phyloP scores from a whole-genome alignment of 2,113 vertebrate species.

The Rhinopomastus cyanomelas region DNA sequence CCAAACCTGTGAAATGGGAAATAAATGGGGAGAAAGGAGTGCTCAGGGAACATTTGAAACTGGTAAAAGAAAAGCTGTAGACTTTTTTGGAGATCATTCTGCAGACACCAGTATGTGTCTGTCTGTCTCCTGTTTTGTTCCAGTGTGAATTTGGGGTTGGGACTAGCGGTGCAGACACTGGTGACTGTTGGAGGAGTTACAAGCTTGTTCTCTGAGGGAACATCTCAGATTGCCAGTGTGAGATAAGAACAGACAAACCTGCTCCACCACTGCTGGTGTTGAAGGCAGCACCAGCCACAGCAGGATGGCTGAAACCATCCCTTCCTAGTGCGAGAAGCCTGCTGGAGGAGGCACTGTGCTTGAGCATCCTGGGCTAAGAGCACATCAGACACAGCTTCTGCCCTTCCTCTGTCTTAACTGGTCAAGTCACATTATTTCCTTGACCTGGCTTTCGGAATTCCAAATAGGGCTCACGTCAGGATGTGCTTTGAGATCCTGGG shows the following conservation, averaged over 20 bases:
- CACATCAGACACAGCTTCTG: background rate
- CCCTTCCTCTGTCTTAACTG: background rate
- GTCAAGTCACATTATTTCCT: background rate
- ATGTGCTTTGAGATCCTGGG: background rate
- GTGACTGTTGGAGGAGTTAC: background rate
- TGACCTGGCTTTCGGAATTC: background rate
- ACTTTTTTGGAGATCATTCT: no score
- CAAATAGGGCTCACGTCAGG: background rate
- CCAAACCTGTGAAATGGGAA: no score
- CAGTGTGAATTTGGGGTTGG: background rate
- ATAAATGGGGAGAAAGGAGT: no score
- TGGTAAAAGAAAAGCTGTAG: no score
- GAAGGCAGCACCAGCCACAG: background rate
- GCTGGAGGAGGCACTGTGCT: background rate
- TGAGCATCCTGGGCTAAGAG: background rate
- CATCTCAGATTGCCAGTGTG: background rate
- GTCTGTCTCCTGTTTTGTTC: no score
- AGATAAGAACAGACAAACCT: background rate
- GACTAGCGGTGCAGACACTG: background rate
- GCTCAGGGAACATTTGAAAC: no score
- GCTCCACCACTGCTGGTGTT: background rate
- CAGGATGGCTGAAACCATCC: background rate
- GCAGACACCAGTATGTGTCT: no score
- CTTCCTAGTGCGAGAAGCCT: background rate
- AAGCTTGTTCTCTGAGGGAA: background rate